Base-by-base conservation (phyloP, 1,140 invertebrate genomes). In the Ganaspis sp. region DNA sequence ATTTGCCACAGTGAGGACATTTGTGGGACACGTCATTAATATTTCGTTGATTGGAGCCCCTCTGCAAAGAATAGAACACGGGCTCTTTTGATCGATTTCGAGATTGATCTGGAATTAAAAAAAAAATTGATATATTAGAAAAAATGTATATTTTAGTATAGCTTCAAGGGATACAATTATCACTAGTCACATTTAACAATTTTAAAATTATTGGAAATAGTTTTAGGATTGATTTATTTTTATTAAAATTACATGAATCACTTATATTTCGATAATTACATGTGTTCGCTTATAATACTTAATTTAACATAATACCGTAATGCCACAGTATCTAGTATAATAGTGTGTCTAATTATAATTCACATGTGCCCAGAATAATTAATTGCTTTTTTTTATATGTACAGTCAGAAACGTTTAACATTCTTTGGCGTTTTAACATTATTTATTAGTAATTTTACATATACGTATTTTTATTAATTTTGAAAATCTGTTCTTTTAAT, bases 1-100 rank as follows among this genome's bases (percentile, higher is more conserved):
- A 81, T 81, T 89, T 89, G 5, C 89, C 90, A 78, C 93, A 94
- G 40, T 90, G 87, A 4, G 88, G 88, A 78, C 93, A 93, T 5
- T 5, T 15, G 23, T 38, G 70, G 0, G 58, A 17, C 4, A 21
- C 5, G 1, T 29, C 23, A n/a, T 29, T 15, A 29, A 15, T 64
- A 4, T 64, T 64, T 64, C n/a, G 11, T 15, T n/a, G 12, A 29
- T 17, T 64, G 3, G 58, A n/a, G 15, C 11, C 15, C 12, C 58
- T 64, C 15, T 34, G 12, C 26, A 64, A 8, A 4, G 58, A 64
- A 26, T 11, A 29, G 23, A 34, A 64, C 11, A 4, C 15, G 3
- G 23, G 23, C 5, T 34, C 29, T 34, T 6, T 0, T 64, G n/a
- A n/a, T n/a, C n/a, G n/a, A n/a, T 64, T 64, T 15, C n/a, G n/a